phyloP scores from a whole-genome alignment of 2,113 vertebrate genomes.

The Heterotilapia buettikoferi region DNA sequence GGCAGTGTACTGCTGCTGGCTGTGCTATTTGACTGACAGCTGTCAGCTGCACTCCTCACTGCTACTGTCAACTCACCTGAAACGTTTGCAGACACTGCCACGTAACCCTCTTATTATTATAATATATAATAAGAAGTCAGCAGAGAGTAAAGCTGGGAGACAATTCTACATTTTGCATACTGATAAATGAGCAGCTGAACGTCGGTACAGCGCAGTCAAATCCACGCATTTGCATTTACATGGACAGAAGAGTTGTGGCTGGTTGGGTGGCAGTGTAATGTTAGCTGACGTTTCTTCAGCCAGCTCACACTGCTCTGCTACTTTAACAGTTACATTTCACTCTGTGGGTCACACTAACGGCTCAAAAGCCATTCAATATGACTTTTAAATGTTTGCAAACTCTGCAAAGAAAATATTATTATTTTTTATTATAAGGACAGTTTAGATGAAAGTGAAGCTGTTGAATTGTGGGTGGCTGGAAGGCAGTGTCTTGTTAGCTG shows the following conservation, averaged over 20 bases:
- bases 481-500: slow-evolving; percentile 82
- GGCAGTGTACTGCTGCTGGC: slow-evolving; percentile 74
- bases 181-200: not conserved
- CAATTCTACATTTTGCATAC: not conserved
- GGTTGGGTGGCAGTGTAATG: slow-evolving; percentile 85
- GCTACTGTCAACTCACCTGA: not conserved
- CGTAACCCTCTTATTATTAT: not conserved
- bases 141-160: not conserved
- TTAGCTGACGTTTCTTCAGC: slow-evolving; percentile 78
- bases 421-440: not conserved
- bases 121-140: not conserved
- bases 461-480: slow-evolving; percentile 54
- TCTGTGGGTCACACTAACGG: not conserved
- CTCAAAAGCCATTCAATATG: not conserved
- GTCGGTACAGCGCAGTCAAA: not conserved
- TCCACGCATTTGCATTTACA: not conserved
- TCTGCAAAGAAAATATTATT: not conserved
- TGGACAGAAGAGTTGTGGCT: slow-evolving; percentile 32
- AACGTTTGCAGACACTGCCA: not conserved
- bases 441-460: not conserved
- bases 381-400: not conserved
- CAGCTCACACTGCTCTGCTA: slow-evolving; percentile 73
- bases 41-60: slow-evolving; percentile 69
- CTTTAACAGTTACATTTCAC: slow-evolving; percentile 57
- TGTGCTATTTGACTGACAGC: slow-evolving; percentile 67